A percentile compares a stretch with the other conserved stretches of the same genome.
Conservation (phyloP, 1,140 invertebrate genomes). For the Babylonia areolata region DNA sequence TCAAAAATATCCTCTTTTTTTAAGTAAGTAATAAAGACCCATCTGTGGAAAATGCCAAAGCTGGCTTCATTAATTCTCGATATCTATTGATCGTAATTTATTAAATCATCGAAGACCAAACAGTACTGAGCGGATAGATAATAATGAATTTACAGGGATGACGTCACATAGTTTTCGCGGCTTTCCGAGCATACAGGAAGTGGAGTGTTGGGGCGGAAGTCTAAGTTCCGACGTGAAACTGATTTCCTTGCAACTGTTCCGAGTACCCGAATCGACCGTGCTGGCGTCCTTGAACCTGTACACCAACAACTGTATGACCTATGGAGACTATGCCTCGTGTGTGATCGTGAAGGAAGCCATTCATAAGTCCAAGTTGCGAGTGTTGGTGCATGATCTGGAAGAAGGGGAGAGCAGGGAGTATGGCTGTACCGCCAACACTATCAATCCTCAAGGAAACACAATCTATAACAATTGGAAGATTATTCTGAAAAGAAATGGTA, state of each 20-base stretch:
- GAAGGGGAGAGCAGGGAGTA: constrained; percentile 25
- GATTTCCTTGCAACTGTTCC: constrained; percentile 3
- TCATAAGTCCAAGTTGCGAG: background rate
- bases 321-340: background rate
- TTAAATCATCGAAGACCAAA: too few species aligned
- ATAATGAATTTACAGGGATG: constrained; percentile 17
- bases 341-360: background rate
- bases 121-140: too few species aligned
- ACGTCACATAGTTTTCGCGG: constrained; percentile 8
- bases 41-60: too few species aligned
- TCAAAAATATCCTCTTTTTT: too few species aligned
- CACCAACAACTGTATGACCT: constrained; percentile 9
- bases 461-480: background rate
- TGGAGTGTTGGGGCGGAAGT: constrained; percentile 4
- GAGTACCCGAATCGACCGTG: background rate
- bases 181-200: constrained; percentile 17
- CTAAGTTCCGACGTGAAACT: background rate
- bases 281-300: constrained; percentile 2
- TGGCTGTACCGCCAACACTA: background rate
- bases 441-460: background rate
- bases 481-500: background rate
- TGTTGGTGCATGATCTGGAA: constrained; percentile 18
- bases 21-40: too few species aligned
- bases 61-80: too few species aligned
- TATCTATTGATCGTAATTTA: too few species aligned